Evolutionary conservation across 2,888 invertebrate species (phyloP).

Genomic region (Chymomyza fuscimana): DNA sequence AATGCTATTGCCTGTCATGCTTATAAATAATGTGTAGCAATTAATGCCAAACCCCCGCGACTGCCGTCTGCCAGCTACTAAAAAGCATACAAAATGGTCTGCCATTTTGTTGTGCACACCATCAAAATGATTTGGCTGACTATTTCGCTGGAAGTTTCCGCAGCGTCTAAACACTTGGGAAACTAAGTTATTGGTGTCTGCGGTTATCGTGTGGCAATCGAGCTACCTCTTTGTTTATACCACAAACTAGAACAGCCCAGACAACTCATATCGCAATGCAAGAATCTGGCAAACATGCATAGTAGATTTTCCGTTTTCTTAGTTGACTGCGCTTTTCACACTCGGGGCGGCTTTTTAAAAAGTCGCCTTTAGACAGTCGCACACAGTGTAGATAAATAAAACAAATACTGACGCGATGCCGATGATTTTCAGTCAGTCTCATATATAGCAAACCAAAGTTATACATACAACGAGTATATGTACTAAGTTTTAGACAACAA

Average conservation of each 20-base stretch:
- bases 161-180: slow-evolving; percentile 44
- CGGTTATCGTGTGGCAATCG: background rate
- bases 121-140: background rate
- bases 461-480: background rate
- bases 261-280: slow-evolving; percentile 2
- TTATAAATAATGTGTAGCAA: slow-evolving; percentile 39
- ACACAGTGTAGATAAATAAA: background rate
- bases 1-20: slow-evolving; percentile 8
- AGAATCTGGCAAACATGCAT: slow-evolving; percentile 5
- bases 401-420: too few species aligned
- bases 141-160: slow-evolving; percentile 6
- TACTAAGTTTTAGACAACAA: background rate
- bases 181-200: slow-evolving; percentile 49
- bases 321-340: slow-evolving; percentile 5
- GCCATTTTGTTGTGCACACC: slow-evolving; percentile 17
- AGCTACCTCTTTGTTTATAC: background rate
- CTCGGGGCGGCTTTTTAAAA: background rate
- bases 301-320: background rate
- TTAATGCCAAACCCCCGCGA: slow-evolving; percentile 33
- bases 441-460: background rate
- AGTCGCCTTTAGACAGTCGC: background rate
- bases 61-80: slow-evolving; percentile 7
- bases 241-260: slow-evolving; percentile 8
- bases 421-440: too few species aligned
- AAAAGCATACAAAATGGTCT: slow-evolving; percentile 12